These are phyloP conservation scores for Scartelaos histophorus DNA, from an alignment of 2,113 vertebrate species.

Conservation along the genomic window DNA sequence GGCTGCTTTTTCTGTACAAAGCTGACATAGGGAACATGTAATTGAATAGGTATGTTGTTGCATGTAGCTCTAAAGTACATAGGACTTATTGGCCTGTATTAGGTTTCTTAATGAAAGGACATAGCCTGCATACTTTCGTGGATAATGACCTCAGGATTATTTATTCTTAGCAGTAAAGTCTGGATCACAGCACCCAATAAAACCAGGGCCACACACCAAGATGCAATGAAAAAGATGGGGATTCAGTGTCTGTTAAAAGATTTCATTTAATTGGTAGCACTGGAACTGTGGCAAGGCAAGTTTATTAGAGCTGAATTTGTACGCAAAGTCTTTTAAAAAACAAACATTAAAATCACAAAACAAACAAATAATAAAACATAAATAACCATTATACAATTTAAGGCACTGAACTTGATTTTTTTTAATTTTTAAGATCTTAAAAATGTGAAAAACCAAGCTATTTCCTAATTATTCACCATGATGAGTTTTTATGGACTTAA, in stretches of 20 bases:
- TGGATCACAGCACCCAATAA: slow-evolving; percentile 2
- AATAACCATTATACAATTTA: no score
- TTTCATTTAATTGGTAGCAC: background rate
- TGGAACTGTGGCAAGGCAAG: no score
- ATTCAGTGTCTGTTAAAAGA: background rate
- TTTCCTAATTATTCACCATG: no score
- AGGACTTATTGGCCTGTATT: background rate
- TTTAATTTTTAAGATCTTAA: no score
- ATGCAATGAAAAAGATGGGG: background rate
- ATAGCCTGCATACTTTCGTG: background rate
- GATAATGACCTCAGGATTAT: slow-evolving; percentile 11
- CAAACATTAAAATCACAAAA: no score
- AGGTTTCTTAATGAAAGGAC: background rate
- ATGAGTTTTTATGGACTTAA: no score
- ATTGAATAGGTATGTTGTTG: background rate
- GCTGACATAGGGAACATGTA: background rate
- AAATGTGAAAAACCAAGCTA: no score
- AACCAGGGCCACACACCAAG: background rate
- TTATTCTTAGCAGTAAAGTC: background rate
- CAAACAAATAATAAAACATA: no score
- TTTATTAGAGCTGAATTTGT: no score
- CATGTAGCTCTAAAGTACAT: background rate
- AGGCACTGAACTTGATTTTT: no score
- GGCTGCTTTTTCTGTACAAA: background rate
- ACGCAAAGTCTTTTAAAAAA: no score